A percentile compares a stretch with the other conserved stretches of the same genome.
Conservation (phyloP, 2,797 vertebrate genomes). For the Hypotaenidia philippensis region DNA sequence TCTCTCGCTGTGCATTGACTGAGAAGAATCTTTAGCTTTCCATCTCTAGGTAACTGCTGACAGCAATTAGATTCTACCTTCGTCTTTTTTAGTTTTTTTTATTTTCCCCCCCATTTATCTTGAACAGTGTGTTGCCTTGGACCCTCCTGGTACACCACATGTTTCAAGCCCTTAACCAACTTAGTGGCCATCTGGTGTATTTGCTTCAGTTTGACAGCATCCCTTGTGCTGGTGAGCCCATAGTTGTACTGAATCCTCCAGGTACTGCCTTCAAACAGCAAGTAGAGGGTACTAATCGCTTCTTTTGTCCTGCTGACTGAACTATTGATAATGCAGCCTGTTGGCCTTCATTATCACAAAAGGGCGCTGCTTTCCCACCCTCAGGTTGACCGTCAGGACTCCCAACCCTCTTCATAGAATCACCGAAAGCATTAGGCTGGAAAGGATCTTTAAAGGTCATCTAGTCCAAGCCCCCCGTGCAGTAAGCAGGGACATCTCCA, state of each 20-base stretch:
- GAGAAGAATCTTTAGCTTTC: not conserved
- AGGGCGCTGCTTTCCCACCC: not conserved
- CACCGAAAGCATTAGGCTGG: too few species aligned
- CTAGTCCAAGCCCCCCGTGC: too few species aligned
- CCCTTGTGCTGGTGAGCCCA: not conserved
- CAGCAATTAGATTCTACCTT: not conserved
- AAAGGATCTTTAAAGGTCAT: too few species aligned
- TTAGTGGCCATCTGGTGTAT: not conserved
- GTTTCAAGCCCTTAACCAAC: not conserved
- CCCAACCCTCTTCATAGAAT: too few species aligned
- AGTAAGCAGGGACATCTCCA: too few species aligned
- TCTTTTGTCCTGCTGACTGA: not conserved
- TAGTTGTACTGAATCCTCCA: not conserved
- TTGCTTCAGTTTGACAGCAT: not conserved
- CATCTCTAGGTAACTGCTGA: not conserved
- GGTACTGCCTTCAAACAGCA: not conserved
- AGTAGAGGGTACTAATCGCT: not conserved
- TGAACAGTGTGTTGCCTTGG: not conserved
- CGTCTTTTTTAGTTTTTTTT: not conserved
- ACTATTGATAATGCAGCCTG: not conserved
- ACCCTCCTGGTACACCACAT: accelerated
- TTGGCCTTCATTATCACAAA: not conserved
- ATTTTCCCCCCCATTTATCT: too few species aligned
- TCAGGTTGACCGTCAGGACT: not conserved
- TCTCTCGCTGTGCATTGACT: not conserved